Conservation (phyloP, 92 coral and sea anemone genomes). For the Parazoanthus atlanticus region DNA sequence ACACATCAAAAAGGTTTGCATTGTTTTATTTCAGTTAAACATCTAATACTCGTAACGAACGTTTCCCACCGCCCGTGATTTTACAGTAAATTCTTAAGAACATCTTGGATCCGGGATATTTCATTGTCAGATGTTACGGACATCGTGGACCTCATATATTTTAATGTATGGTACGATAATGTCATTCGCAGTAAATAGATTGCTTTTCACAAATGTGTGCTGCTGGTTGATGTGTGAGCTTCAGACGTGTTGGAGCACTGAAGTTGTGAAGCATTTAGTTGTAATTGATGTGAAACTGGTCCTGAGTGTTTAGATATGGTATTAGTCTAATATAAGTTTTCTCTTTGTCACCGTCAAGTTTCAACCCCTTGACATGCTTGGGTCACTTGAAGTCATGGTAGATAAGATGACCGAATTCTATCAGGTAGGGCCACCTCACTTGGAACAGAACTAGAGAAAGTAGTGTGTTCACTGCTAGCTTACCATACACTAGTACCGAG, state of each 20-base stretch:
- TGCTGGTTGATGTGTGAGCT: neutral
- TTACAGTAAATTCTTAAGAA: too few relatives aligned
- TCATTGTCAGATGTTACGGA: too few relatives aligned
- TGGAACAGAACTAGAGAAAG: neutral
- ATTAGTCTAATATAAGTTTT: too few relatives aligned
- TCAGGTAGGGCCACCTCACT: conserved; percentile 33
- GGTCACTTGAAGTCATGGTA: conserved; percentile 43
- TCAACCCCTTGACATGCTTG: conserved; percentile 67
- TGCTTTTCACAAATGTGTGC: neutral
- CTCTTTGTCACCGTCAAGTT: conserved; percentile 45
- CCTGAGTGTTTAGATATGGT: neutral
- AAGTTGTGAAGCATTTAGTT: neutral
- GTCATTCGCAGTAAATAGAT: too few relatives aligned
- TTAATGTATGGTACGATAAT: too few relatives aligned
- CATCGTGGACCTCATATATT: too few relatives aligned
- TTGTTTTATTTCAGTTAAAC: too few relatives aligned
- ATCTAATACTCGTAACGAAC: too few relatives aligned
- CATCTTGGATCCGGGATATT: too few relatives aligned
- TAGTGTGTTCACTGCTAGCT: too few relatives aligned
- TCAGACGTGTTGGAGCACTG: neutral
- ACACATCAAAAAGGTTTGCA: too few relatives aligned
- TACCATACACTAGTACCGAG: neutral
- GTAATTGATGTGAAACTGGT: neutral
- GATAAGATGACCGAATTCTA: conserved; percentile 58
- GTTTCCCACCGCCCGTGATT: too few relatives aligned